A percentile compares a stretch with the other conserved stretches of the same genome.
These are phyloP conservation scores for Geothlypis trichas DNA, from an alignment of 2,113 vertebrate species.

Conservation along the genomic window DNA sequence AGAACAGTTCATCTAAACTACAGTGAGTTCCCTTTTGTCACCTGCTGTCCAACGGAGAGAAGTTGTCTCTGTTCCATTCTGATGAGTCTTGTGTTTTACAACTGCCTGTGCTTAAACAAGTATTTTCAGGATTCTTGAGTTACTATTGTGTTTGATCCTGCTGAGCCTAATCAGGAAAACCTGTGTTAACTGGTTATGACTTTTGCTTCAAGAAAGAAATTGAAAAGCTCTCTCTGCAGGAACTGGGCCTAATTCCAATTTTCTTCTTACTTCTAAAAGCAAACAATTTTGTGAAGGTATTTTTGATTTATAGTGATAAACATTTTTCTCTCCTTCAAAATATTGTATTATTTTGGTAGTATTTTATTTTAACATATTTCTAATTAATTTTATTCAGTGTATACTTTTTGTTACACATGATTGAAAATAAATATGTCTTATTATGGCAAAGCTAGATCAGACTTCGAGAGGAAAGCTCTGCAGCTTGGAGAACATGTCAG, in stretches of 20 bases:
- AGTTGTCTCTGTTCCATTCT: not conserved
- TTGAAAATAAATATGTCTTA: not conserved
- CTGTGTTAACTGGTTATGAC: not conserved
- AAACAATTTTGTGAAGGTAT: not conserved
- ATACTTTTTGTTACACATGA: not conserved
- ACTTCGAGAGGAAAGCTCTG: not conserved
- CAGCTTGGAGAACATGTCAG: not conserved
- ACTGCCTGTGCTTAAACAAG: not conserved
- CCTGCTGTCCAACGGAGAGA: not conserved
- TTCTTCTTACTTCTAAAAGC: not conserved
- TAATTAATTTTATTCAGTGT: not conserved
- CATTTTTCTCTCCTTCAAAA: not conserved
- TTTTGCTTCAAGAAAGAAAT: slow-evolving; percentile 29
- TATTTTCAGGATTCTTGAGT: not conserved
- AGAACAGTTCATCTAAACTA: not conserved
- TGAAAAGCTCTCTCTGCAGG: not conserved
- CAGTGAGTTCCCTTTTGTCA: not conserved
- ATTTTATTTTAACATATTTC: not conserved
- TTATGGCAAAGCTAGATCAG: not conserved
- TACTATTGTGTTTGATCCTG: not conserved
- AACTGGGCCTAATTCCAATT: slow-evolving; percentile 5
- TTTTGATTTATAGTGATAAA: not conserved
- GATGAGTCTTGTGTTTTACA: not conserved
- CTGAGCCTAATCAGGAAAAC: slow-evolving; percentile 7
- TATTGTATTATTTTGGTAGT: not conserved